Evolutionary conservation across 2,888 invertebrate genomes (phyloP).

Genomic region (Leptinotarsa rubiginosa): DNA sequence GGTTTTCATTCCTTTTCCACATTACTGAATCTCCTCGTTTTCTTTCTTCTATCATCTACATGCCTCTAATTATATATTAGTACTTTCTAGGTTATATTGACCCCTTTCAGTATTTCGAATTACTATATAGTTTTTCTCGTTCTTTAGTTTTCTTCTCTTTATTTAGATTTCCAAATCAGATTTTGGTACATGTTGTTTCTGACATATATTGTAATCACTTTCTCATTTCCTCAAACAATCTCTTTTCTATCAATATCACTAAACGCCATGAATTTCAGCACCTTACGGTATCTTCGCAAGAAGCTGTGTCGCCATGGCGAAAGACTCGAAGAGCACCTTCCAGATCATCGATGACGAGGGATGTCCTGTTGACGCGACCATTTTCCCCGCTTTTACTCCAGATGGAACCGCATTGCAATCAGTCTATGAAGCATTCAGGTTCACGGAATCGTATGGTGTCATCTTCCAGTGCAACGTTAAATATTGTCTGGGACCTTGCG

Average conservation of each 20-base stretch:
- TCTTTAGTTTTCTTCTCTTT: too few relatives aligned
- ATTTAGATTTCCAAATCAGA: too few relatives aligned
- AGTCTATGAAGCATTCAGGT: conserved; percentile 93
- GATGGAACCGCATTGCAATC: conserved; percentile 92
- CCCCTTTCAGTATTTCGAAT: too few relatives aligned
- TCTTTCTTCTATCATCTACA: too few relatives aligned
- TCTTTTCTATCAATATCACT: conserved; percentile 22
- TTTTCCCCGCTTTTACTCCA: conserved; percentile 92
- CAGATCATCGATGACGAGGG: conserved; percentile 96
- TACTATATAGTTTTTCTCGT: too few relatives aligned
- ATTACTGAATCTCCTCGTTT: too few relatives aligned
- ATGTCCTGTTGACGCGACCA: conserved; percentile 92
- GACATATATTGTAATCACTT: too few relatives aligned
- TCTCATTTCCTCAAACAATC: too few relatives aligned
- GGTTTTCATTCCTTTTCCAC: too few relatives aligned
- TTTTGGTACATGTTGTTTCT: too few relatives aligned
- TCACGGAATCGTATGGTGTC: conserved; percentile 95
- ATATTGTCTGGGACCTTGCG: conserved; percentile 94
- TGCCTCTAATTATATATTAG: too few relatives aligned
- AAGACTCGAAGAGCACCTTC: conserved; percentile 95
- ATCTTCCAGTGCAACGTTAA: conserved; percentile 98
- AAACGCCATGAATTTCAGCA: conserved; percentile 70
- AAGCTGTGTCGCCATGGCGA: conserved; percentile 96
- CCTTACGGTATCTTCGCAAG: conserved; percentile 96
- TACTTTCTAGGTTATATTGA: too few relatives aligned